A percentile compares a stretch with the other conserved stretches of the same genome.
Evolutionary conservation across 64 coral and sea anemone species (phyloP).

Genomic region (Porites lutea): DNA sequence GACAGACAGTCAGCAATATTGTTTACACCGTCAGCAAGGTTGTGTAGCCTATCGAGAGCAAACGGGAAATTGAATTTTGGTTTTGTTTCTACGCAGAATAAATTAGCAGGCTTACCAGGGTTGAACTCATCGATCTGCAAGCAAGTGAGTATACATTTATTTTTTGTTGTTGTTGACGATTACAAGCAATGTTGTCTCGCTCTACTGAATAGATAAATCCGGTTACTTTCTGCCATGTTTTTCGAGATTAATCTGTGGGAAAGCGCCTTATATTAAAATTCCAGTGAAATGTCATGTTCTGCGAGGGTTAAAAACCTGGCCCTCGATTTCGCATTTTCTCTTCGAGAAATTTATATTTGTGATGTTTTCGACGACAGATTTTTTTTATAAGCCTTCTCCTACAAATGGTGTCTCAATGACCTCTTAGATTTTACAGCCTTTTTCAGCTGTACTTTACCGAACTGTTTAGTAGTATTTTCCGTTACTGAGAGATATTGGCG

Average conservation of each 20-base stretch:
- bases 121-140: not conserved
- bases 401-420: not conserved
- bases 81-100: not conserved
- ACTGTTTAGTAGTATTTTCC: too few species aligned
- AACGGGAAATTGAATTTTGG: conserved; percentile 19
- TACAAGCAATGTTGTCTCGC: not conserved
- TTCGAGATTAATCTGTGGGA: not conserved
- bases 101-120: not conserved
- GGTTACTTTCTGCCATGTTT: not conserved
- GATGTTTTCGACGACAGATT: not conserved
- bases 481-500: too few species aligned
- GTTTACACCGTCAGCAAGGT: not conserved
- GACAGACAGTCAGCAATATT: not conserved
- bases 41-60: conserved; percentile 1
- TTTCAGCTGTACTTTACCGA: too few species aligned
- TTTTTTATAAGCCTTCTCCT: not conserved
- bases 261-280: not conserved
- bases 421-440: not conserved
- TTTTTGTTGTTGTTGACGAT: not conserved
- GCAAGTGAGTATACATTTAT: not conserved
- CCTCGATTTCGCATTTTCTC: not conserved
- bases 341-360: too few species aligned
- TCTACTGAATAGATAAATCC: not conserved
- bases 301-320: not conserved
- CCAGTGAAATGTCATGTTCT: not conserved